Base-by-base conservation (phyloP, 2,888 invertebrate genomes). In the Nezara viridula region DNA sequence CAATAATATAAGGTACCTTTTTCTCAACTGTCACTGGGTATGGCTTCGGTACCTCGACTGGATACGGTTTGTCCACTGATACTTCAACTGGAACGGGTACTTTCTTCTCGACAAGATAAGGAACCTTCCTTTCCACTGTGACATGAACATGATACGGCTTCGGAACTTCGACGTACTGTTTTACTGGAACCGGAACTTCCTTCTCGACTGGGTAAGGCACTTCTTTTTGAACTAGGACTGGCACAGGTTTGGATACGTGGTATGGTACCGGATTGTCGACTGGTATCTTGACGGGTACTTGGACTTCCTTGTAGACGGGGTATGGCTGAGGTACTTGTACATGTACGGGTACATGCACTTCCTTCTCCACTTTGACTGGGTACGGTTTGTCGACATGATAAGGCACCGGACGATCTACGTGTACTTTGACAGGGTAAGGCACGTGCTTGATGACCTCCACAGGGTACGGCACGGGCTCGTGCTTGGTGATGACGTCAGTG, bases 391-490 rank as follows among this genome's bases (percentile, higher is more conserved):
- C 91, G 2, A 91, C 90, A 32, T 91, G 91, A 9, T 91, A 91
- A 3, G 91, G 91, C 86, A 91, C 91, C 6, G 91, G 91, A 14
- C 90, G 89, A 32, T 91, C 91, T 14, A 91, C 91, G 32, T 90
- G 91, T 14, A 91, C 91, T 66, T 91, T 90, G 12, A 92, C 92
- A 0, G 91, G 92, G 86, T 91, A 91, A 0, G 92, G 92, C 1
- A 92, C 92, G 40, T 91, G 91, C 90, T 91, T 92, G 87, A 91
- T 91, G 12, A 92, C 91, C n/a, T 90, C 91, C 1, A 92, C 92
- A 0, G 92, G 91, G 90, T 91, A 92, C 16, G 91, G 91, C n/a
- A 91, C 91, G 3, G 90, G 89, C 3, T 91, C 90, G 77, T 91
- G 91, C 60, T 91, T 91, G 89, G 91, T 91, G 86, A 91, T 88